Evolutionary conservation across 2,113 vertebrate genomes (phyloP), one percentile per base, ranked within the genome.

Genomic region (Cottus gobio): DNA sequence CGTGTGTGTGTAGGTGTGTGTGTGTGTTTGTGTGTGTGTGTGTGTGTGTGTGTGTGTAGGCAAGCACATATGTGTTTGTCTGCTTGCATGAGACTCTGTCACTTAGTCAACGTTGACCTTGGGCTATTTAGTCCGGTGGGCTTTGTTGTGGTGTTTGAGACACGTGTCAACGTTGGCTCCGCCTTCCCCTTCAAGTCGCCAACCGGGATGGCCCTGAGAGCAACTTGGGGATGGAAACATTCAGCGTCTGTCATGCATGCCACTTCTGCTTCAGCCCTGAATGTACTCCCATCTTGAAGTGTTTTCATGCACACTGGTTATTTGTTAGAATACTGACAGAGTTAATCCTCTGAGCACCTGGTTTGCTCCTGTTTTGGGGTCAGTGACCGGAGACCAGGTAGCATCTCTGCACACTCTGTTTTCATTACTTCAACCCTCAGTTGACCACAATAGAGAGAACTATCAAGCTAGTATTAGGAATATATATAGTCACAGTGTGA

Each of bases 141-240:
- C 78, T 91, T 90, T 93, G 84, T 91, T 93, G 90, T 92, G 88
- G 90, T 88, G 80, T 87, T 68, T 77, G 65, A 90, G 91, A 92
- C 93, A 83, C 86, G 89, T 90, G 89, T 92, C 85, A 13, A 72
- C 12, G 2, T 71, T 82, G 67, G 69, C 81, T 85, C 82, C 77
- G 20, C 83, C 88, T 60, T 58, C 61, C 28, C 67, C 75, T 62
- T 68, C 26, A 28, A 82, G 62, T 75, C 60, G 5, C 79, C 80
- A 68, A 75, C 57, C 56, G 36, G 77, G 24, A 52, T 57, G 82
- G 64, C 71, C 31, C 68, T 75, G 20, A 42, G 50, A 86, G 77
- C 80, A 79, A 75, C 63, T 60, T 0, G 4, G 36, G 80, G 80
- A 80, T 87, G 82, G 80, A 91, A 90, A 84, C 77, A 61, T 82